Percentiles rank a stretch among this genome's conserved stretches.
These are phyloP conservation scores for Origma solitaria DNA, from an alignment of 2,113 vertebrate species.

Conservation along the genomic window DNA sequence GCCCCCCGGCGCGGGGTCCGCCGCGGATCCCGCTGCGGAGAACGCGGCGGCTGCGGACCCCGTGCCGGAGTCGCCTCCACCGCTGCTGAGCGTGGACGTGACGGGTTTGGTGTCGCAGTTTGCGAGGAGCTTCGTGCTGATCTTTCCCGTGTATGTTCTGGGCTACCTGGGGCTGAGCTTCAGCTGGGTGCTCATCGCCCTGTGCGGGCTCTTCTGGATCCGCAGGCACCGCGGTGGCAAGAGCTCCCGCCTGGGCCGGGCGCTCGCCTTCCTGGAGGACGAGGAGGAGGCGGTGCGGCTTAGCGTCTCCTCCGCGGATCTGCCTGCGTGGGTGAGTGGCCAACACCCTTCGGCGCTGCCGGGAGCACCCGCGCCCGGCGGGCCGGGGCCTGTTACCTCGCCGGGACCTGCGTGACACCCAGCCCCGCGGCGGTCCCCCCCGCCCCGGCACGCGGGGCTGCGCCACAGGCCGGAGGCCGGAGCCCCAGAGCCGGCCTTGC, in stretches of 20 bases:
- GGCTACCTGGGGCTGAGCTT: constrained; percentile 95
- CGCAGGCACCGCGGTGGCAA: constrained; percentile 73
- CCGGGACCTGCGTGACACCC: neutral
- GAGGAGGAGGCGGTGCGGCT: constrained; percentile 78
- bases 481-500: neutral
- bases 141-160: constrained; percentile 88
- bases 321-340: constrained; percentile 90
- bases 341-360: neutral
- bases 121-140: constrained; percentile 84
- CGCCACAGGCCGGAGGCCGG: neutral
- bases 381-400: neutral
- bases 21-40: neutral
- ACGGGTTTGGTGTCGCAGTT: constrained; percentile 83
- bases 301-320: constrained; percentile 76
- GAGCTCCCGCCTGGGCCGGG: constrained; percentile 75
- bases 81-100: constrained; percentile 78
- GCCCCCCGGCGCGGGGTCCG: neutral
- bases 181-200: constrained; percentile 90
- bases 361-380: neutral
- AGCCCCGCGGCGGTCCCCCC: neutral
- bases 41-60: neutral
- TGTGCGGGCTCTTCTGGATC: constrained; percentile 83
- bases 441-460: neutral
- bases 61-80: constrained; percentile 32
- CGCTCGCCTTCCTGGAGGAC: constrained; percentile 86